phyloP scores from a whole-genome alignment of 2,888 invertebrate genomes.

The Tipula unca region DNA sequence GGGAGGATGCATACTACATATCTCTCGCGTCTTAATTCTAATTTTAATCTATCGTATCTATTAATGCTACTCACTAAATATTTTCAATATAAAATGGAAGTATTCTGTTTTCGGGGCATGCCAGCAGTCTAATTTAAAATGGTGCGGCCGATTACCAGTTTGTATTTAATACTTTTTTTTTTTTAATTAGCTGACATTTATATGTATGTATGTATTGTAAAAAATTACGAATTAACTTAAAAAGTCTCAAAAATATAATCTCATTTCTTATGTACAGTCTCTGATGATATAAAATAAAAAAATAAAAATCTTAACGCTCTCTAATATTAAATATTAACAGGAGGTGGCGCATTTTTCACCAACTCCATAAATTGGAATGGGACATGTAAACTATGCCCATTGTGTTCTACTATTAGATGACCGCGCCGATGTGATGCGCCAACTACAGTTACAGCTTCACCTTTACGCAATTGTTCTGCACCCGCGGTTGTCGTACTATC shows the following conservation, averaged over 20 bases:
- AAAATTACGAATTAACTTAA: not conserved
- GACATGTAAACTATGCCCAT: conserved; percentile 62
- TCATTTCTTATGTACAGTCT: conserved; percentile 2
- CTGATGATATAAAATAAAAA: not conserved
- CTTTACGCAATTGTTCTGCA: conserved; percentile 56
- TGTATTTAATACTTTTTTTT: not conserved
- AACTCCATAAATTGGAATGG: conserved; percentile 78
- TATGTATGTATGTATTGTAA: not conserved
- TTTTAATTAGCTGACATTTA: not conserved
- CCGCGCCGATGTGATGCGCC: conserved; percentile 81
- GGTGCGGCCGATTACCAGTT: not conserved
- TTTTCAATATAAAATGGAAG: conserved; percentile 4
- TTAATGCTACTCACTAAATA: not conserved
- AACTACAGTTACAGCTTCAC: conserved; percentile 79
- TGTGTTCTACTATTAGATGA: conserved; percentile 78
- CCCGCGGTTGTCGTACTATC: conserved; percentile 36
- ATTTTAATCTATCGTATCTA: not conserved
- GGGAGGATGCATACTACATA: not conserved
- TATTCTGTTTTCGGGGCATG: not conserved
- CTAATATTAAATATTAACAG: conserved; percentile 27
- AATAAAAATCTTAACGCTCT: not conserved
- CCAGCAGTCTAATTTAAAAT: not conserved
- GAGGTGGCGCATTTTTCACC: conserved; percentile 30
- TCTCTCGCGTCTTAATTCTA: not conserved
- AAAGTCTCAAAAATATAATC: conserved; percentile 8